phyloP scores from a whole-genome alignment of 2,888 invertebrate species.

The Sabatieria punctata region DNA sequence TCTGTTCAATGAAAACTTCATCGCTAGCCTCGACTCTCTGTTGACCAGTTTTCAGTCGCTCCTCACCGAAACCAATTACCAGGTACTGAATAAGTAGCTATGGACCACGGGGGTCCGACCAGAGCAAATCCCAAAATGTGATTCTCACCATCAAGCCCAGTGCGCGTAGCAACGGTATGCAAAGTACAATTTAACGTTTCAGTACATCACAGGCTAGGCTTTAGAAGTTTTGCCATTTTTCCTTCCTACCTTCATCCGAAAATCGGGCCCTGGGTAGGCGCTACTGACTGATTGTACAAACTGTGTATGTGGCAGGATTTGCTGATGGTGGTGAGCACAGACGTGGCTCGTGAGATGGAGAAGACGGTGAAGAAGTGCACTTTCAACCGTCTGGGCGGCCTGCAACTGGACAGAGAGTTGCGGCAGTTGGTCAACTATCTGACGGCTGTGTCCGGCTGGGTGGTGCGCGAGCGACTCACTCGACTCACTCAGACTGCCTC shows the following conservation, averaged over 20 bases:
- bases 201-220: no score
- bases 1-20: constrained; percentile 47
- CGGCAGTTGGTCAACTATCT: constrained; percentile 71
- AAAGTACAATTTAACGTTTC: no score
- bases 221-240: no score
- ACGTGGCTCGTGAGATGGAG: constrained; percentile 45
- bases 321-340: constrained; percentile 15
- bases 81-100: constrained; percentile 12
- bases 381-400: constrained; percentile 63
- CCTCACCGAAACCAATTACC: constrained; percentile 22
- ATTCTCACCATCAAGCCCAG: no score
- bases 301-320: constrained; percentile 15
- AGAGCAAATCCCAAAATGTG: no score
- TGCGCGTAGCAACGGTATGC: no score
- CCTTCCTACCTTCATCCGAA: no score
- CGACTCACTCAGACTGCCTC: constrained; percentile 74
- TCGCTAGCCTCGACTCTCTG: constrained; percentile 19
- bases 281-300: no score
- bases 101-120: no score
- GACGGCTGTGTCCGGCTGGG: constrained; percentile 67
- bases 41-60: constrained; percentile 19
- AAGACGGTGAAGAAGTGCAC: constrained; percentile 58
- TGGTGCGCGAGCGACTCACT: constrained; percentile 76
- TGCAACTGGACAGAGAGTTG: constrained; percentile 78
- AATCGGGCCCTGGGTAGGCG: no score